Base-by-base conservation (phyloP, 2,888 invertebrate species). In the Alcis repandata region DNA sequence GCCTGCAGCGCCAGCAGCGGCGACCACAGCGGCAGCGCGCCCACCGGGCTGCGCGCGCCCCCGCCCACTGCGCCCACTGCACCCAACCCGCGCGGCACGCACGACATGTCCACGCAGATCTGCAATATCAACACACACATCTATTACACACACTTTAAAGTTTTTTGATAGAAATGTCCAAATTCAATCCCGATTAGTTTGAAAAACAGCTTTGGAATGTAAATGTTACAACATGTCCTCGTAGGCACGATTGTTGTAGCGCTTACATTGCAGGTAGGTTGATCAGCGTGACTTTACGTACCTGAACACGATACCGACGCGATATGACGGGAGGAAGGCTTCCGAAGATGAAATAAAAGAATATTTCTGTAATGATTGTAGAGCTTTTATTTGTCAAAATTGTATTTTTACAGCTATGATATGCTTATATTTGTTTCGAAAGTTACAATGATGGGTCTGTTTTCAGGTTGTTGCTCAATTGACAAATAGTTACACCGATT, bases 381-480 rank as follows among this genome's bases (percentile, higher is more conserved):
- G 93, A 94, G 94, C 94, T 95, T 96, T 96, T 96, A 96, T 96
- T 96, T 96, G 95, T 95, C 96, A 96, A 95, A 95, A 96, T 95
- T 95, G 95, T 95, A 95, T 95, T 95, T 95, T 96, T 97, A 97
- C 96, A 97, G 96, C 97, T 97, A 97, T 97, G 97, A 97, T 97
- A 97, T 97, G 97, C 97, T 97, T 96, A 96, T 95, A 95, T 95
- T 95, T 95, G 95, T 95, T 95, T 95, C 95, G 94, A 95, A 88
- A 87, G 93, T 94, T 93, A 93, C 91, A 93, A 93, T 91, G 91
- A 92, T 91, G 91, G 88, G 76, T 85, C 81, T 89, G 83, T 84
- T 84, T 76, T 76, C 76, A 80, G 80, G 85, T 88, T 89, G 88
- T 86, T 89, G 85, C 79, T 86, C 87, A 92, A 91, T 92, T 92